Evolutionary conservation across 2,888 invertebrate species (phyloP).

Genomic region (Trachelus iudaicus): DNA sequence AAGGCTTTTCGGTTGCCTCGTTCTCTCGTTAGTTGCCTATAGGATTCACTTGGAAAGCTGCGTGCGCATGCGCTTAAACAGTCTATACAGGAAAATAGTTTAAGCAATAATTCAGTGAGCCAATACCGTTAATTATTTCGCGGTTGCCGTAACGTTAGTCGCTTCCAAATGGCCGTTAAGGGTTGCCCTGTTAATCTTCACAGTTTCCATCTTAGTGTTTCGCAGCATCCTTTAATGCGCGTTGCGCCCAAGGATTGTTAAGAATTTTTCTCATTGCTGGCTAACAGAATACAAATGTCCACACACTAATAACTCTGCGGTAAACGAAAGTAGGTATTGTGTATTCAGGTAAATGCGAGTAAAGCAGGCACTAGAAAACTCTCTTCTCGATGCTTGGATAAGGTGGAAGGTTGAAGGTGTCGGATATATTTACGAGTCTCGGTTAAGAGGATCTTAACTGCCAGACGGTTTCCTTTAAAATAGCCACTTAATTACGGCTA

Average conservation of each 20-base stretch:
- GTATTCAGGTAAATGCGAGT: background rate
- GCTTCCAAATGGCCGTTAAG: background rate
- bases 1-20: background rate
- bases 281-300: background rate
- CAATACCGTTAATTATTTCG: slow-evolving; percentile 20
- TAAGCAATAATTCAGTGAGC: slow-evolving; percentile 12
- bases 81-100: background rate
- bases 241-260: background rate
- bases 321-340: background rate
- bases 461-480: slow-evolving; percentile 20
- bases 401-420: background rate
- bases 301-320: background rate
- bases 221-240: background rate
- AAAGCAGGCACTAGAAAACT: background rate
- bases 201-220: background rate
- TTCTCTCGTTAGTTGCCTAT: background rate
- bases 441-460: slow-evolving; percentile 5
- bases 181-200: background rate
- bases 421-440: slow-evolving; percentile 4
- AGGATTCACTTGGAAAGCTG: background rate
- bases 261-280: background rate
- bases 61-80: background rate
- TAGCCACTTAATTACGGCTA: slow-evolving; percentile 29
- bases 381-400: background rate
- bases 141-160: slow-evolving; percentile 10